Evolutionary conservation across 2,113 vertebrate species (phyloP), one percentile per base, ranked within the genome.

Genomic region (Festucalex cinctus): DNA sequence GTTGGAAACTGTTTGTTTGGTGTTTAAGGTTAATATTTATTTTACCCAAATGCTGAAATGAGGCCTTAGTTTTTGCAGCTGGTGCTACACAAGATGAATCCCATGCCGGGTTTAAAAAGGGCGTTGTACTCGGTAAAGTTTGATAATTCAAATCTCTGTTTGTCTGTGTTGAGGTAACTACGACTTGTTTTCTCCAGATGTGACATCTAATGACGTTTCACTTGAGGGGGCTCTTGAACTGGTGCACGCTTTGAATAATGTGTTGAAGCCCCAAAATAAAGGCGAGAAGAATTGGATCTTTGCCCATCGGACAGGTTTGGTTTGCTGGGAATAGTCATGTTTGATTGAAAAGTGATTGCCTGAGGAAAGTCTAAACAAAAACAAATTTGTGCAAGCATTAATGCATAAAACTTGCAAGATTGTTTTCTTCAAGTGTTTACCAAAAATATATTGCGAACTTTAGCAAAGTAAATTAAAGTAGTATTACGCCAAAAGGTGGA

Each of bases 211-310:
- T 63, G 72, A 76, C 0, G 0, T 59, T 17, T 65, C 61, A 0
- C 19, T 79, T 12, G 44, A 65, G 48, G 75, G 56, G 19, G 67
- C 24, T 7, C 2, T 76, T 17, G 7, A 16, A 3, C 48, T 71
- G 20, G n/a, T 71, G n/a, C 65, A 66, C 24, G 65, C 68, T 22
- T 6, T 62, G 58, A 39, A 56, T 7, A 7, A 44, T 20, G 53
- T 35, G 26, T 36, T 74, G 24, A 6, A 1, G 1, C 22, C 37
- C 5, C 1, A 37, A 16, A 44, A 13, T 28, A 17, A 66, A n/a
- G 66, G 77, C 78, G 37, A 80, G 57, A 14, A 26, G 10, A 46
- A 41, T 12, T 41, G 37, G 37, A n/a, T n/a, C n/a, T n/a, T n/a
- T n/a, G n/a, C n/a, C 10, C 37, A 39, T 39, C 10, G 9, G 39